A percentile compares a stretch with the other conserved stretches of the same genome.
Evolutionary conservation across 2,888 invertebrate species (phyloP).

Genomic region (Cantharis nigra): DNA sequence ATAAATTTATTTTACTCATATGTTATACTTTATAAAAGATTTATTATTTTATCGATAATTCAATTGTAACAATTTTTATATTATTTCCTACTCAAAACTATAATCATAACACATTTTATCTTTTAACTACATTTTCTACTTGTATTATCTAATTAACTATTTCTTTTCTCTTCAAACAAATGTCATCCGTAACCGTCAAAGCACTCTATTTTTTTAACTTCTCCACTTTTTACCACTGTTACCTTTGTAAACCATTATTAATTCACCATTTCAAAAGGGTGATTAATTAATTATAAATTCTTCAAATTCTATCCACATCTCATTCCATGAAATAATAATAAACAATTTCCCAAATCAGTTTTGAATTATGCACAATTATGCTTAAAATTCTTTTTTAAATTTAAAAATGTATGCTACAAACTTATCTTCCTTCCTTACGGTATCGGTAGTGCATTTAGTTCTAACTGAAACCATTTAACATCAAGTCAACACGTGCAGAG

Average conservation of each 20-base stretch:
- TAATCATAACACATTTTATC: not conserved
- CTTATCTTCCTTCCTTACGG: not conserved
- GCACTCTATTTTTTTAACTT: not conserved
- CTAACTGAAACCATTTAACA: not conserved
- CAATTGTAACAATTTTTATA: not conserved
- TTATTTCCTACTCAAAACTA: not conserved
- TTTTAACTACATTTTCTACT: not conserved
- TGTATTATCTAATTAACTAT: not conserved
- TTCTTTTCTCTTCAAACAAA: not conserved
- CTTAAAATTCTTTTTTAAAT: not conserved
- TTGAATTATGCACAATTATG: not conserved
- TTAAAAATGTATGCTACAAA: not conserved
- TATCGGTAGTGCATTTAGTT: not conserved
- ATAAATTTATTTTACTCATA: not conserved
- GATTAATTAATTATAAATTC: not conserved
- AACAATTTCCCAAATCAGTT: not conserved
- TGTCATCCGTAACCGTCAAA: not conserved
- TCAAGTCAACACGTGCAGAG: not conserved
- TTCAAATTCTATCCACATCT: not conserved
- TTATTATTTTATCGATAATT: not conserved
- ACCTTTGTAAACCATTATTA: not conserved
- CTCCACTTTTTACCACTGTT: not conserved
- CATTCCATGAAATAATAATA: not conserved
- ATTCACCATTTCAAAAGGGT: not conserved
- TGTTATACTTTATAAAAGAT: not conserved